Percentiles rank a stretch among this genome's conserved stretches.
These are phyloP conservation scores for Nematolebias whitei DNA, from an alignment of 2,113 vertebrate species.

Conservation along the genomic window DNA sequence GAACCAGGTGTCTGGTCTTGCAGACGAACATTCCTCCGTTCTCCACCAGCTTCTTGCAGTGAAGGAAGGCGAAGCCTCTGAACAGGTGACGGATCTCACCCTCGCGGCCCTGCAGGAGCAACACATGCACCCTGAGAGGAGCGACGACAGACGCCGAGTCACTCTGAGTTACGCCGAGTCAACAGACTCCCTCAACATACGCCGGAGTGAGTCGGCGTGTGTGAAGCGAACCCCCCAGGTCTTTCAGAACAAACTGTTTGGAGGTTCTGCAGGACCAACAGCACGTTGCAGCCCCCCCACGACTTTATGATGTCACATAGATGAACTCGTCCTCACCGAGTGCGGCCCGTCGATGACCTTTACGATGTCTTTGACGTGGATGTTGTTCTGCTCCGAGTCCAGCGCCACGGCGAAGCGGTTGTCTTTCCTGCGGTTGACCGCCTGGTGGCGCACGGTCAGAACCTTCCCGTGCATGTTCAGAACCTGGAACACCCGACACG, in stretches of 20 bases:
- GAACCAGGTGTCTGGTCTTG: slow-evolving; percentile 88
- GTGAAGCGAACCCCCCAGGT: too few relatives aligned
- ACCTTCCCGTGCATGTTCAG: slow-evolving; percentile 96
- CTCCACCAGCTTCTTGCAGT: slow-evolving; percentile 96
- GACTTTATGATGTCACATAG: too few relatives aligned
- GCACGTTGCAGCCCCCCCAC: too few relatives aligned
- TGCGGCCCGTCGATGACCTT: slow-evolving; percentile 96
- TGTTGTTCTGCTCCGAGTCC: slow-evolving; percentile 97
- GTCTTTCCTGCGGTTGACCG: slow-evolving; percentile 92
- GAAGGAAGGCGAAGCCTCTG: slow-evolving; percentile 91
- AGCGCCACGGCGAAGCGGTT: slow-evolving; percentile 93
- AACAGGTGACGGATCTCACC: slow-evolving; percentile 93
- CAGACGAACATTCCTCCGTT: slow-evolving; percentile 97
- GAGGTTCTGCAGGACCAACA: too few relatives aligned
- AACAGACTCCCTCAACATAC: too few relatives aligned
- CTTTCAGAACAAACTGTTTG: too few relatives aligned
- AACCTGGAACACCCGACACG: slow-evolving; percentile 76
- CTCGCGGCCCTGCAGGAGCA: slow-evolving; percentile 84
- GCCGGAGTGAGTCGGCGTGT: too few relatives aligned
- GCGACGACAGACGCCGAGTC: too few relatives aligned
- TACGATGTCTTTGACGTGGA: slow-evolving; percentile 95
- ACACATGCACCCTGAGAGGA: background rate
- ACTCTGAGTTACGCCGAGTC: too few relatives aligned
- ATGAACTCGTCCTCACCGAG: slow-evolving; percentile 81
- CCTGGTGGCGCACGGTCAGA: slow-evolving; percentile 91